These are phyloP conservation scores for Grantiella picta DNA, from an alignment of 2,113 vertebrate species.

Conservation along the genomic window DNA sequence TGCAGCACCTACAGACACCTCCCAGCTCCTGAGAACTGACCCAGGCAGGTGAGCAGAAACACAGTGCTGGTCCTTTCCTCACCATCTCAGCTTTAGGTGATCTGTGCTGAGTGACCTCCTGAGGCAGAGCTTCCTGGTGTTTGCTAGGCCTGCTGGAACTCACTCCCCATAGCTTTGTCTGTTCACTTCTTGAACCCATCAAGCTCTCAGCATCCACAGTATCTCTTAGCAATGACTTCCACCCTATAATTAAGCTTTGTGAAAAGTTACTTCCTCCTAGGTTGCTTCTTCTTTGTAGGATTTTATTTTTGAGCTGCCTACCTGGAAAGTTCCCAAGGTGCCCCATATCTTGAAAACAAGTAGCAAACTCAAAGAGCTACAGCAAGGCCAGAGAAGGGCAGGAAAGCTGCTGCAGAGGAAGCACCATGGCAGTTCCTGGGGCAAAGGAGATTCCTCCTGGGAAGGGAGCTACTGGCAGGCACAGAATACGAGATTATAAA, in stretches of 20 bases:
- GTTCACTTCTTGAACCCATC: background rate
- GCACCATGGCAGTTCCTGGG: background rate
- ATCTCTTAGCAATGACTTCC: background rate
- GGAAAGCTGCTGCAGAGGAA: background rate
- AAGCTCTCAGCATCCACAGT: background rate
- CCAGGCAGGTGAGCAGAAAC: rapidly evolving
- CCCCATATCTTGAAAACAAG: background rate
- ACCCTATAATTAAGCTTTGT: background rate
- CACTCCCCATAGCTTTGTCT: background rate
- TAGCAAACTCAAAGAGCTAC: background rate
- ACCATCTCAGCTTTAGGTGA: background rate
- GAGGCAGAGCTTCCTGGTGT: background rate
- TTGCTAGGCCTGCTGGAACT: background rate
- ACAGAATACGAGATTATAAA: background rate
- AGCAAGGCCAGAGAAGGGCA: background rate
- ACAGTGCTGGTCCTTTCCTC: background rate
- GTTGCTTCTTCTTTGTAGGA: background rate
- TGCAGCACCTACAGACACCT: rapidly evolving
- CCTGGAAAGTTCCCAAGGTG: background rate
- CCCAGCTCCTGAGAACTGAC: rapidly evolving
- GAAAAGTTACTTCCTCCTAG: background rate
- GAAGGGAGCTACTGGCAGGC: background rate
- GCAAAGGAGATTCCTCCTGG: background rate
- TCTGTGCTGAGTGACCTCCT: background rate
- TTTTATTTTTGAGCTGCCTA: background rate